Base-by-base conservation (phyloP, 2,113 vertebrate genomes). In the Oenanthe melanoleuca region DNA sequence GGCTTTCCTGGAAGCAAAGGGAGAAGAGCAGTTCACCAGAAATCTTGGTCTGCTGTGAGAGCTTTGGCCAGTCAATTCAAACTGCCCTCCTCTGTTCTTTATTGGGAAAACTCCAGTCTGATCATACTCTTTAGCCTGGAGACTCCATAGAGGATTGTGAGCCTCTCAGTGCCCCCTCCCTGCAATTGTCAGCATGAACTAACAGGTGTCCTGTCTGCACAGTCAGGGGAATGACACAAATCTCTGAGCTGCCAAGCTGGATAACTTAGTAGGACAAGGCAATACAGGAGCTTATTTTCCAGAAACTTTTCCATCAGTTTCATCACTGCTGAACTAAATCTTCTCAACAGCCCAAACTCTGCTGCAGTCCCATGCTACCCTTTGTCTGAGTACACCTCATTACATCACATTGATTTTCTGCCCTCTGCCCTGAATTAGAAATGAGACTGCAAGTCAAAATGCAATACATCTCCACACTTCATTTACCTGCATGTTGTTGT, bases 351-450 rank as follows among this genome's bases (percentile, higher is more conserved):
- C 25, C 34, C 2, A 4, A 86, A 72, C 24, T 31, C 33, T 81
- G 22, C 28, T 67, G 49, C 63, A 65, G 20, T 61, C 31, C 40
- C 33, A 2, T 26, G 20, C 57, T 87, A 75, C 15, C 12, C 14
- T 79, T 92, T 81, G n/a, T 85, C 57, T 85, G 57, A 87, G 70
- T 92, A 65, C 18, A 56, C 7, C 59, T 92, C 52, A 63, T 86
- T 90, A 66, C 25, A n/a, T 28, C 11, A 8, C 63, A 87, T 37
- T 80, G 95, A 91, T 90, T 91, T 93, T 89, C 67, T 18, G 8
- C 10, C 19, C 61, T 91, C 78, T 85, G 50, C 42, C 34, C 23
- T 69, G 53, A 95, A 95, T 72, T 79, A 42, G 85, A 89, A 91
- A 93, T 91, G 84, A 80, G 63, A 59, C 28, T 75, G 21, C 3